Conservation (phyloP, 2,113 vertebrate genomes). For the Prunella himalayana region DNA sequence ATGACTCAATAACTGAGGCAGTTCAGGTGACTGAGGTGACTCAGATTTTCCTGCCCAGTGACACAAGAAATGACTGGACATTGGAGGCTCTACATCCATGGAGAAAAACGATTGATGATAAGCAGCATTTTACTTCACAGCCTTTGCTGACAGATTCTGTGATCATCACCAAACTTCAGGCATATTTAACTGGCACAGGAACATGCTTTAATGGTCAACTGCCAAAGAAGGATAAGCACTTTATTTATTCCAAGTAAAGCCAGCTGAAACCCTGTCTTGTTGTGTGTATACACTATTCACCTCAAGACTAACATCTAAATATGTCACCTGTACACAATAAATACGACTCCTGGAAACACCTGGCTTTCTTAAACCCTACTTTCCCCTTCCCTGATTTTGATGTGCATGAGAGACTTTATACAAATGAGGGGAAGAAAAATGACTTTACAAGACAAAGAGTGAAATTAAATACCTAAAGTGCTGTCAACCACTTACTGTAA, state of each 20-base stretch:
- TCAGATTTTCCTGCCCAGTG: neutral
- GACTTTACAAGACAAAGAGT: neutral
- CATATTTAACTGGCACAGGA: neutral
- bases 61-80: neutral
- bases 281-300: neutral
- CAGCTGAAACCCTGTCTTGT: neutral
- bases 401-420: neutral
- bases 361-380: neutral
- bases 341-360: neutral
- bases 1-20: neutral
- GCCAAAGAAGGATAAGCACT: neutral
- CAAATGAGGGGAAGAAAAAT: neutral
- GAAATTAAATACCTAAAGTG: neutral
- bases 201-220: neutral
- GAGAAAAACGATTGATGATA: neutral
- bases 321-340: neutral
- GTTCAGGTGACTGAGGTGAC: neutral
- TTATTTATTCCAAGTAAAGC: neutral
- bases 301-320: neutral
- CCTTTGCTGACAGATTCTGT: neutral
- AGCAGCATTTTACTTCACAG: neutral
- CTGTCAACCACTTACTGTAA: neutral
- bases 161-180: neutral
- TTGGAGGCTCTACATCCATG: neutral
- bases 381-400: neutral